These are phyloP conservation scores for Scaptomyza cyrtandrae DNA, from an alignment of 2,888 invertebrate species.

Conservation along the genomic window DNA sequence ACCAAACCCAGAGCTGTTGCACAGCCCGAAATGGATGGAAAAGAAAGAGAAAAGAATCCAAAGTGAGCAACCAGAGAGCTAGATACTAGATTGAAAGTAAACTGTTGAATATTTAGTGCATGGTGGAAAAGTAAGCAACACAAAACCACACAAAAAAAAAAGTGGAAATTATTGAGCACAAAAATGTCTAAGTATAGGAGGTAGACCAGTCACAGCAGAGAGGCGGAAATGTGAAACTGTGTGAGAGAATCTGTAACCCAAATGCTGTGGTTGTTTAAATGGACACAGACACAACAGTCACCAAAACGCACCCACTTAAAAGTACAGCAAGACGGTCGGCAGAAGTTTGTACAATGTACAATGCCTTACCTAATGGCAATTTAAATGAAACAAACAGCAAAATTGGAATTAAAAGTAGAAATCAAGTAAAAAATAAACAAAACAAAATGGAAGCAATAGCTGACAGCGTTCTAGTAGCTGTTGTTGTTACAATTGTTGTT, in stretches of 20 bases:
- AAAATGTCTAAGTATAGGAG: conserved; percentile 46
- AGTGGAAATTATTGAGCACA: conserved; percentile 59
- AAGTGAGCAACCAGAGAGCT: conserved; percentile 55
- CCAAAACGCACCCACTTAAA: not conserved
- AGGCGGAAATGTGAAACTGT: conserved; percentile 53
- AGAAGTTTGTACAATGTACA: conserved; percentile 25
- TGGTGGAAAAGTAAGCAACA: conserved; percentile 20
- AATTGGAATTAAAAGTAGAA: conserved; percentile 37
- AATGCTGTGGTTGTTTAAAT: conserved; percentile 56
- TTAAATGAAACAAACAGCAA: conserved; percentile 61
- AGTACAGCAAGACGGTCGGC: not conserved
- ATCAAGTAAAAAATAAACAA: conserved; percentile 37
- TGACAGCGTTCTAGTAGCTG: conserved; percentile 16
- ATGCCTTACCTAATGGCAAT: conserved; percentile 68
- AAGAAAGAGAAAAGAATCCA: conserved; percentile 26
- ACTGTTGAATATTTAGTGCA: conserved; percentile 73
- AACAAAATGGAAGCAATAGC: conserved; percentile 21
- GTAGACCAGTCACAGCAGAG: conserved; percentile 7
- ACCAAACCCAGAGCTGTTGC: conserved; percentile 65
- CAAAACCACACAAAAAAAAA: conserved; percentile 16
- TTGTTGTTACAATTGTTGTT: conserved; percentile 35
- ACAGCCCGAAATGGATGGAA: conserved; percentile 22
- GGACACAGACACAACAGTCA: conserved; percentile 3
- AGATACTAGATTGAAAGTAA: conserved; percentile 31
- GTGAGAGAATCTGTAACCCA: conserved; percentile 28